Conservation (phyloP, 2,113 vertebrate species). For the Cephalopholis sonnerati region DNA sequence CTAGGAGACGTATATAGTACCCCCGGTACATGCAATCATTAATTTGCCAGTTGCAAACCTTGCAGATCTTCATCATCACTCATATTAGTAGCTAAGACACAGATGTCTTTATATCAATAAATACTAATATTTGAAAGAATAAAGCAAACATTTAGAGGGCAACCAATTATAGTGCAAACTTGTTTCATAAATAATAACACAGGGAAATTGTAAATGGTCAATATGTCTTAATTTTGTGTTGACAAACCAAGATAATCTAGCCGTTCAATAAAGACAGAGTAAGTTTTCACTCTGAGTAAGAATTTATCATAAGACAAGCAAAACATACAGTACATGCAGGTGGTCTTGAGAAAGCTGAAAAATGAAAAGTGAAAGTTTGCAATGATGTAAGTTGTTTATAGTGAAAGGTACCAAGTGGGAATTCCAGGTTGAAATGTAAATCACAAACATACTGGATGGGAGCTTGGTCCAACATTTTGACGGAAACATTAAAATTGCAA, state of each 20-base stretch:
- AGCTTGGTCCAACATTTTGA: background rate
- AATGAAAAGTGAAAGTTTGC: background rate
- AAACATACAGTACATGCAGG: background rate
- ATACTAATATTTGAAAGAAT: no score
- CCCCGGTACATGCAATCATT: no score
- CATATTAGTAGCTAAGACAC: no score
- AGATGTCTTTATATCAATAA: no score
- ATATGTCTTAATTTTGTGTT: background rate
- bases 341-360: conserved; percentile 28
- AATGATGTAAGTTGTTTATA: conserved; percentile 16
- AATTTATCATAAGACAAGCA: conserved; percentile 1
- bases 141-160: no score
- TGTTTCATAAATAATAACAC: no score
- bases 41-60: no score
- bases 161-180: no score
- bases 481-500: background rate
- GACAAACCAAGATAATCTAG: background rate
- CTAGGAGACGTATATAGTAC: no score
- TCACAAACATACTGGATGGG: background rate
- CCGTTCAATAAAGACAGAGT: background rate
- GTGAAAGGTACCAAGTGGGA: conserved; percentile 20
- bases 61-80: no score
- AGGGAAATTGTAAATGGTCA: no score
- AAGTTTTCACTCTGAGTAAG: background rate
- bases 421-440: conserved; percentile 18